phyloP scores from a whole-genome alignment of 1,140 invertebrate genomes.

The Leptopilina boulardi region DNA sequence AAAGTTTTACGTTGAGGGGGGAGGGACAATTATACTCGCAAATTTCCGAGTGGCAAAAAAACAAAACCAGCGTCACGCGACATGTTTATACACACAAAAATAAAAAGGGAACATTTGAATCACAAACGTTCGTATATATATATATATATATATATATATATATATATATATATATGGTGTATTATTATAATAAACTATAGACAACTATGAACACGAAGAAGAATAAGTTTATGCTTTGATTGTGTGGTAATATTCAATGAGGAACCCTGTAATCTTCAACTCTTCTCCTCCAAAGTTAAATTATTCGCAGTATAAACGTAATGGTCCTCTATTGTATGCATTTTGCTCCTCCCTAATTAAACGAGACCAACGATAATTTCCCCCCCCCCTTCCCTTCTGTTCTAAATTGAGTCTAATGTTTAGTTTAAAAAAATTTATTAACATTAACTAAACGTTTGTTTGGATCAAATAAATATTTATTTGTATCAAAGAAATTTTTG shows the following conservation, averaged over 20 bases:
- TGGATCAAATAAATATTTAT: too few species aligned
- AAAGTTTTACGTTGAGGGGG: constrained; percentile 43
- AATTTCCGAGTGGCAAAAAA: constrained; percentile 49
- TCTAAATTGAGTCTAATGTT: too few species aligned
- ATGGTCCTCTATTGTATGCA: constrained; percentile 48
- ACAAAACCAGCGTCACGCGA: neutral
- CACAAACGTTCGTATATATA: neutral
- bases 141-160: neutral
- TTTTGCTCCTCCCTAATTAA: constrained; percentile 55
- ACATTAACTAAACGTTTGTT: too few species aligned
- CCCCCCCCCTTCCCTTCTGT: too few species aligned
- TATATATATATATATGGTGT: too few species aligned
- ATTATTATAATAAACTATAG: too few species aligned
- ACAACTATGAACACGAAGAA: constrained; percentile 45
- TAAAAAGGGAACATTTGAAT: constrained; percentile 11
- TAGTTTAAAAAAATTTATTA: too few species aligned
- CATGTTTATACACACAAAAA: constrained; percentile 4
- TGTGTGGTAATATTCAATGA: constrained; percentile 58
- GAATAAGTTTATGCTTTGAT: constrained; percentile 60
- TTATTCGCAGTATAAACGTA: constrained; percentile 43
- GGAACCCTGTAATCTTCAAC: constrained; percentile 52
- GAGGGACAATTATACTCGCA: constrained; percentile 52
- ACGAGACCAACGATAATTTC: constrained; percentile 36
- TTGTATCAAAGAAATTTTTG: too few species aligned
- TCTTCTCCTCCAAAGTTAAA: constrained; percentile 10